Percentiles rank a stretch among this genome's conserved stretches.
phyloP scores from a whole-genome alignment of 2,797 vertebrate species.

The Picus viridis region DNA sequence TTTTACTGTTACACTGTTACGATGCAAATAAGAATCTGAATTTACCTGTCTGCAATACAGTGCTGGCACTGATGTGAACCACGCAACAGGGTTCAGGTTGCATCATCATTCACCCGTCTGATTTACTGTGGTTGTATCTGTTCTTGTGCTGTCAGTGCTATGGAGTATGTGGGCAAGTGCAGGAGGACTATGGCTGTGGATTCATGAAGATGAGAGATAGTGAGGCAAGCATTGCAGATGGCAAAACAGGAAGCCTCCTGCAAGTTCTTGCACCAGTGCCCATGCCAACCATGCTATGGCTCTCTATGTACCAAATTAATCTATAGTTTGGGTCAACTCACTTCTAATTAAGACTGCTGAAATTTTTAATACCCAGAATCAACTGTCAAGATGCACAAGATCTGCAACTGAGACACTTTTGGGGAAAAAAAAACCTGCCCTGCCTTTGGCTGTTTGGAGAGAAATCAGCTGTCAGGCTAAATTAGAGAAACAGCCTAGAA shows the following conservation, averaged over 20 bases:
- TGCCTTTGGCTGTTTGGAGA: neutral
- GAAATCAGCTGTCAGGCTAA: neutral
- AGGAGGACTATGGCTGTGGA: neutral
- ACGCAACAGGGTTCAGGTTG: fast-evolving
- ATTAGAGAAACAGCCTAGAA: neutral
- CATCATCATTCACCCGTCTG: neutral
- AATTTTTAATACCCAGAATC: neutral
- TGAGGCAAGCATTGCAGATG: neutral
- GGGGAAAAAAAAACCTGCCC: neutral
- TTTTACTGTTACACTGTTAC: neutral
- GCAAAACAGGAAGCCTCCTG: neutral
- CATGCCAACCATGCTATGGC: neutral
- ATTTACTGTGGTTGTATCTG: neutral
- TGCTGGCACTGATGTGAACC: neutral
- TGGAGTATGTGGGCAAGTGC: neutral
- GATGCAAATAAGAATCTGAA: neutral
- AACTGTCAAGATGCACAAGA: neutral
- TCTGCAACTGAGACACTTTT: neutral
- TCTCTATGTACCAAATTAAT: neutral
- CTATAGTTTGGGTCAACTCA: neutral
- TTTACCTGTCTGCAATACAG: neutral
- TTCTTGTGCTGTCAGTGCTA: neutral
- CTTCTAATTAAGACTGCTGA: neutral
- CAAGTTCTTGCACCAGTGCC: neutral
- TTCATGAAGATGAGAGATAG: neutral